Conservation (phyloP, 2,888 invertebrate species). For the Dicyrtoma fusca region DNA sequence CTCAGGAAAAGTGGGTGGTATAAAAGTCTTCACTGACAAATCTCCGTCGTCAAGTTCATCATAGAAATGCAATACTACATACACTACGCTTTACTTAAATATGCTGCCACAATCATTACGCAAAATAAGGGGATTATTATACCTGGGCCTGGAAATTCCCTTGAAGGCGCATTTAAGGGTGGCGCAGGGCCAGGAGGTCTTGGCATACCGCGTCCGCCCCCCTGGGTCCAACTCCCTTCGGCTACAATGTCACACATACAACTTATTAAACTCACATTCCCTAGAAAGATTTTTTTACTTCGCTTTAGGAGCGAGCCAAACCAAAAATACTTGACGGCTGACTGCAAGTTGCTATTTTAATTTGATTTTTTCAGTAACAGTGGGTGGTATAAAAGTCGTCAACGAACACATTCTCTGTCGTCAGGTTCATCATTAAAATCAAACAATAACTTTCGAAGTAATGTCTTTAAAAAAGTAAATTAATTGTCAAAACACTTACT, state of each 20-base stretch:
- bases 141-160: conserved; percentile 60
- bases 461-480: background rate
- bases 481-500: conserved; percentile 41
- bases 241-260: conserved; percentile 31
- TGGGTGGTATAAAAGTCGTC: conserved; percentile 48
- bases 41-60: conserved; percentile 27
- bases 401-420: conserved; percentile 34
- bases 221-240: conserved; percentile 57
- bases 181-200: conserved; percentile 60
- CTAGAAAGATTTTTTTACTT: no score
- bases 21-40: conserved; percentile 32
- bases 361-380: conserved; percentile 39
- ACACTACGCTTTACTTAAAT: no score
- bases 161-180: conserved; percentile 66
- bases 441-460: background rate
- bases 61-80: conserved; percentile 7
- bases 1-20: conserved; percentile 36
- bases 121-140: no score
- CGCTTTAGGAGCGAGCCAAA: no score
- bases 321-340: background rate
- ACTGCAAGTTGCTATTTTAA: background rate
- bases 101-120: no score
- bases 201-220: conserved; percentile 51
- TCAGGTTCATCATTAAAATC: conserved; percentile 41
- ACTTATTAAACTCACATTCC: background rate